Conservation (phyloP, 2,113 vertebrate genomes). For the Chitala chitala region DNA sequence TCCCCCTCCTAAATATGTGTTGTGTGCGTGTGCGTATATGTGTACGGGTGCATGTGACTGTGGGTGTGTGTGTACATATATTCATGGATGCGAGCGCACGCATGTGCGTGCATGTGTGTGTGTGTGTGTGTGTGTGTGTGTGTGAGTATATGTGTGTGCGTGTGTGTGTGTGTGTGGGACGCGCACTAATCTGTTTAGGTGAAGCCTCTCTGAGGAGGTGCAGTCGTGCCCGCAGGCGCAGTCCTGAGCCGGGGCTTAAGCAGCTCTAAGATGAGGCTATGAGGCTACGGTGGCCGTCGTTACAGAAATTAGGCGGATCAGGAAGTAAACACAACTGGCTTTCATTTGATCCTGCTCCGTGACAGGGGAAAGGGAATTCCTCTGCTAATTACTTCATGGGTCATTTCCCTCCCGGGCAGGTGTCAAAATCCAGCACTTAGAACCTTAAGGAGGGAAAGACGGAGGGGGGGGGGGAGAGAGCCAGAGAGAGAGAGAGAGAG, state of each 20-base stretch:
- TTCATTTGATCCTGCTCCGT: slow-evolving; percentile 80
- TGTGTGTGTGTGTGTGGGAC: slow-evolving; percentile 29
- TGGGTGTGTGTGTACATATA: no score
- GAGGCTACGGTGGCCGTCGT: slow-evolving; percentile 77
- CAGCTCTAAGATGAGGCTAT: slow-evolving; percentile 79
- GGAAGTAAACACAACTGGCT: slow-evolving; percentile 90
- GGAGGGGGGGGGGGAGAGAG: slow-evolving; percentile 8
- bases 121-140: slow-evolving; percentile 31
- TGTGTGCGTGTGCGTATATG: slow-evolving; percentile 29
- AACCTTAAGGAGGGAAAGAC: slow-evolving; percentile 50
- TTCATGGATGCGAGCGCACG: no score
- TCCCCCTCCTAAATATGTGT: slow-evolving; percentile 2
- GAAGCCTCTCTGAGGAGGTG: slow-evolving; percentile 65
- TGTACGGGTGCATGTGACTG: no score
- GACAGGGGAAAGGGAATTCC: slow-evolving; percentile 73
- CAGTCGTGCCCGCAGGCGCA: slow-evolving; percentile 62
- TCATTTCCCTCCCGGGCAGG: slow-evolving; percentile 74
- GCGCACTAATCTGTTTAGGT: slow-evolving; percentile 84
- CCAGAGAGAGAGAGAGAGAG: slow-evolving; percentile 9
- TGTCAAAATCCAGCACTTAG: slow-evolving; percentile 79
- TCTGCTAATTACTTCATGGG: slow-evolving; percentile 90
- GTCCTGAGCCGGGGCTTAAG: slow-evolving; percentile 77
- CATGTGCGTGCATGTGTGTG: slow-evolving; percentile 29
- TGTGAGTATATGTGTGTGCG: slow-evolving; percentile 27
- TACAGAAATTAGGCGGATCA: slow-evolving; percentile 90